Evolutionary conservation across 2,888 invertebrate genomes (phyloP).

Genomic region (Habroteleia sp.): DNA sequence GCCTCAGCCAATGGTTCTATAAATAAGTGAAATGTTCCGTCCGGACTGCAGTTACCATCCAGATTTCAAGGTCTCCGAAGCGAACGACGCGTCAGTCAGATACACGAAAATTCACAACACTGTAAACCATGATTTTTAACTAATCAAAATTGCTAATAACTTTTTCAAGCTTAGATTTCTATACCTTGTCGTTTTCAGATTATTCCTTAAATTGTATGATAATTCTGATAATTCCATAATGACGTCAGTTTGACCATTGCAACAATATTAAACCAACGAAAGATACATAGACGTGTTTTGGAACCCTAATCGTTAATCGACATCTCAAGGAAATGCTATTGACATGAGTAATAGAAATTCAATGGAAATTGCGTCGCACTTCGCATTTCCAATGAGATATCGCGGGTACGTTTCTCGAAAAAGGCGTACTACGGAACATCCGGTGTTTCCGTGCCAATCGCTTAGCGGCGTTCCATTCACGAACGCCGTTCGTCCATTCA

Average conservation of each 20-base stretch:
- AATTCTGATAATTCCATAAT: no score
- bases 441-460: slow-evolving; percentile 60
- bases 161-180: no score
- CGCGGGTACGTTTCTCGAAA: slow-evolving; percentile 45
- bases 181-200: no score
- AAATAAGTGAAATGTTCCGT: slow-evolving; percentile 60
- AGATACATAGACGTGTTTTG: no score
- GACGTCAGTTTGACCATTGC: no score
- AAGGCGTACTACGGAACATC: slow-evolving; percentile 55
- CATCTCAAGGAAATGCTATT: not conserved
- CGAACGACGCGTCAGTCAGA: slow-evolving; percentile 45
- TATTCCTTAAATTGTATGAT: no score
- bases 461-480: slow-evolving; percentile 59
- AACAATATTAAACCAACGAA: not conserved
- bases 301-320: no score
- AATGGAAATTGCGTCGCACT: slow-evolving; percentile 13
- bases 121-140: no score
- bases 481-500: slow-evolving; percentile 60
- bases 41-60: slow-evolving; percentile 60
- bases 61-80: slow-evolving; percentile 57
- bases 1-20: slow-evolving; percentile 57
- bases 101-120: slow-evolving; percentile 52
- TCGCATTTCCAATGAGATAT: slow-evolving; percentile 36
- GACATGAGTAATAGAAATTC: slow-evolving; percentile 9
- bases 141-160: no score